Evolutionary conservation across 2,888 invertebrate genomes (phyloP).

Genomic region (Cantharis nigra): DNA sequence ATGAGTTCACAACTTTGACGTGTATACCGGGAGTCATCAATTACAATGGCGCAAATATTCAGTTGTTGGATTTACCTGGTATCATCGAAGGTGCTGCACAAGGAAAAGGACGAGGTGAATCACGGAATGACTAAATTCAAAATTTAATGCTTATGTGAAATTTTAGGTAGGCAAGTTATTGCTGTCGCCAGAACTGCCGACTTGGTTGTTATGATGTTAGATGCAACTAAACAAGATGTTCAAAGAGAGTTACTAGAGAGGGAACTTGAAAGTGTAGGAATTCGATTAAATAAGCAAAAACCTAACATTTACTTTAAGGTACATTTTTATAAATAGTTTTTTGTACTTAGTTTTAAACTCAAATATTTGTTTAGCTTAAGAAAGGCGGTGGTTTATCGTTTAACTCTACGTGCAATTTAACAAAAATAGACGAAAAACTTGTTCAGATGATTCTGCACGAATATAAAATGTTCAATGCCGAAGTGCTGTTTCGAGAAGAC

Average conservation of each 20-base stretch:
- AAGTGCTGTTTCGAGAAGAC: constrained; percentile 95
- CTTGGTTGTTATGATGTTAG: constrained; percentile 98
- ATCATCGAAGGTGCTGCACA: constrained; percentile 99
- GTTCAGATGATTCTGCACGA: constrained; percentile 98
- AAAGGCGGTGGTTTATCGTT: constrained; percentile 97
- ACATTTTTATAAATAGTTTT: constrained; percentile 25
- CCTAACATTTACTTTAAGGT: constrained; percentile 99
- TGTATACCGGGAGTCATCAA: constrained; percentile 99
- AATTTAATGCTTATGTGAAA: too few relatives aligned
- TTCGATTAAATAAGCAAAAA: constrained; percentile 90
- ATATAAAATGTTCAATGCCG: constrained; percentile 96
- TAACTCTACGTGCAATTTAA: constrained; percentile 92
- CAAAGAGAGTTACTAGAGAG: constrained; percentile 89
- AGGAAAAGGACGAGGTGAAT: constrained; percentile 54
- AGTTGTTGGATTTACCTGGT: constrained; percentile 96
- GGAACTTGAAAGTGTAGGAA: constrained; percentile 97
- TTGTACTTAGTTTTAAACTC: background rate
- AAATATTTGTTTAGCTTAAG: constrained; percentile 65
- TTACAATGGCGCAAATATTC: constrained; percentile 98
- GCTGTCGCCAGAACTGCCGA: constrained; percentile 98
- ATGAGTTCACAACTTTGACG: constrained; percentile 98
- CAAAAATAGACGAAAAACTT: constrained; percentile 94
- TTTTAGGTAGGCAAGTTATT: constrained; percentile 69
- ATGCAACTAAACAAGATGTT: constrained; percentile 97
- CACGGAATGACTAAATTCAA: background rate